Base-by-base conservation (phyloP, 2,113 vertebrate species). In the Cygnus buccinator region DNA sequence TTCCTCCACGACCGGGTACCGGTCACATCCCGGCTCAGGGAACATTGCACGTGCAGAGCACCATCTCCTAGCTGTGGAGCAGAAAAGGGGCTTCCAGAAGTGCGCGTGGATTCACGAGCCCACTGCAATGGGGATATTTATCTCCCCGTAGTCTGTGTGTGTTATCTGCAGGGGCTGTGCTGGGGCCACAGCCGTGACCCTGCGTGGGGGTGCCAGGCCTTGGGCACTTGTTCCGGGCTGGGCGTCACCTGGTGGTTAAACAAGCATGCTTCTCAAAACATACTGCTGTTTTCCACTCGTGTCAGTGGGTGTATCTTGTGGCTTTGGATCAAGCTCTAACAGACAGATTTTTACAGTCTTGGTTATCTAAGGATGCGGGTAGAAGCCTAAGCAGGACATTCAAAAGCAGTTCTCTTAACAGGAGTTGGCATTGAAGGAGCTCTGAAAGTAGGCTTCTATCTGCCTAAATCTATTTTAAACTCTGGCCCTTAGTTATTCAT, bases 31-130 rank as follows among this genome's bases (percentile, higher is more conserved):
- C 16, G 7, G 63, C 61, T 63, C 55, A 46, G 63, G 63, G 18
- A 59, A 3, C 29, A 8, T 19, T n/a, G 55, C 25, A n/a, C 0
- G 0, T 23, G 55, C 5, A 7, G 35, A 50, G 17, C 58, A 13
- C 26, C 23, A 7, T 28, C 14, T 89, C 15, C 48, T 58, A 23
- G 15, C 31, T 1, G 0, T n/a, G 72, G n/a, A 80, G 37, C 10
- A 59, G 50, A 28, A 67, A 50, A 71, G n/a, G 41, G 2, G 19
- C 37, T 79, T 84, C 61, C 46, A 72, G 37, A 68, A 84, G 55
- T 37, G 3, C 50, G 10, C 2, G 19, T 77, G 73, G 50, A 16
- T 31, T 71, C 31, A 4, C 5, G 4, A 71, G 8, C 16, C 3
- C 55, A 11, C 41, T 71, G 77, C 78, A 93, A 67, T 25, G 50